Base-by-base conservation (phyloP, 1,140 invertebrate genomes). In the Acromyrmex echinatior region DNA sequence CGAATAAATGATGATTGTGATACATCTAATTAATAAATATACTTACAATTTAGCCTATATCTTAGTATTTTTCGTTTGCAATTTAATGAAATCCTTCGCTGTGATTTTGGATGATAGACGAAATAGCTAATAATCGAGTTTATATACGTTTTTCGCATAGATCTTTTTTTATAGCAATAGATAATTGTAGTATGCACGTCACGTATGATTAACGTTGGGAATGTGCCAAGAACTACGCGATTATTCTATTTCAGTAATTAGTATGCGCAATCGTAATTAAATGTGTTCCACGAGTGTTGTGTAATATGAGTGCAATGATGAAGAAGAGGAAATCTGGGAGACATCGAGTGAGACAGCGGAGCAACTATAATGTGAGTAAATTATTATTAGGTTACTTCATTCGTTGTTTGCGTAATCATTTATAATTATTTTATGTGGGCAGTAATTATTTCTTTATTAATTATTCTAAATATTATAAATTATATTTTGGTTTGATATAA, bases 221-320 rank as follows among this genome's bases (percentile, higher is more conserved):
- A 16, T 31, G 25, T 16, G 25, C 16, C 18, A 35, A 65, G 0
- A 5, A 16, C 16, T 16, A 16, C 0, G 62, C 31, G 28, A 35
- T 65, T 65, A 65, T 65, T 7, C 62, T 65, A 65, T 65, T 65
- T 7, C 28, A 35, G 16, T 65, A 28, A 65, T 65, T 65, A 65
- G 16, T 65, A 45, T 10, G 62, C 28, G 28, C 16, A 9, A 65
- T 35, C 6, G 16, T 65, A 65, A 65, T 31, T 65, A 63, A 63
- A 63, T 28, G 28, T 63, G 1, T 65, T 65, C 28, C 7, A 28
- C 28, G 28, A 35, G 25, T 63, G 12, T 28, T 63, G 3, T 65
- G 28, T 65, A 18, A 16, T 65, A n/a, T 5, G 28, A 65, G 6
- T 35, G 28, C 6, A 65, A 65, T 5, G 6, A 35, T 35, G 62